Conservation (phyloP, 1,140 invertebrate genomes). For the Potamilus streckersoni region DNA sequence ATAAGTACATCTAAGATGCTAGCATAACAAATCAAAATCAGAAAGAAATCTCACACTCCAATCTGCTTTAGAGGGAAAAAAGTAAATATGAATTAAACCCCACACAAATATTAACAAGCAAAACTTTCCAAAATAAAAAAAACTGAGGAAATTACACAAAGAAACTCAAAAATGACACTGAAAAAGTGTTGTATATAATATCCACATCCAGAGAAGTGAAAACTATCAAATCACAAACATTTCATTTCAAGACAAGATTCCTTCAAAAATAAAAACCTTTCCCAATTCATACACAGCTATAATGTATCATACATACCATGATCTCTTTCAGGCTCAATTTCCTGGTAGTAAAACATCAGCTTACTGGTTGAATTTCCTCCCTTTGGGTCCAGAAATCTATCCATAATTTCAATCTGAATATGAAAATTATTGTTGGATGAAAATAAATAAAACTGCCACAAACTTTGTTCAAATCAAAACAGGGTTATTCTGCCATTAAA, state of each 20-base stretch:
- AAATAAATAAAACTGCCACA: conserved; percentile 5
- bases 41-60: too few relatives aligned
- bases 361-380: conserved; percentile 44
- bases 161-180: too few relatives aligned
- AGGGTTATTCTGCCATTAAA: not conserved
- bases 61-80: too few relatives aligned
- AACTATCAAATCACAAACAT: not conserved
- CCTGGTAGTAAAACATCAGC: conserved; percentile 66
- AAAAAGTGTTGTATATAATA: not conserved
- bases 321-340: conserved; percentile 87
- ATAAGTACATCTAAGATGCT: too few relatives aligned
- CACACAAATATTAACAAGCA: too few relatives aligned
- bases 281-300: too few relatives aligned
- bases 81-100: too few relatives aligned
- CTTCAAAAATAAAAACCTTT: too few relatives aligned
- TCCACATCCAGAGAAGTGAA: not conserved
- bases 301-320: conserved; percentile 43
- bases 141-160: too few relatives aligned
- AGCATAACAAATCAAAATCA: too few relatives aligned
- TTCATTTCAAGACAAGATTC: not conserved
- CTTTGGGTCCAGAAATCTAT: conserved; percentile 62
- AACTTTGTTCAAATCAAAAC: not conserved
- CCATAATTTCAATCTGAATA: conserved; percentile 65
- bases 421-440: conserved; percentile 12
- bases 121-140: too few relatives aligned